Conservation (phyloP, 2,888 invertebrate genomes). For the Alviniconcha strummeri region DNA sequence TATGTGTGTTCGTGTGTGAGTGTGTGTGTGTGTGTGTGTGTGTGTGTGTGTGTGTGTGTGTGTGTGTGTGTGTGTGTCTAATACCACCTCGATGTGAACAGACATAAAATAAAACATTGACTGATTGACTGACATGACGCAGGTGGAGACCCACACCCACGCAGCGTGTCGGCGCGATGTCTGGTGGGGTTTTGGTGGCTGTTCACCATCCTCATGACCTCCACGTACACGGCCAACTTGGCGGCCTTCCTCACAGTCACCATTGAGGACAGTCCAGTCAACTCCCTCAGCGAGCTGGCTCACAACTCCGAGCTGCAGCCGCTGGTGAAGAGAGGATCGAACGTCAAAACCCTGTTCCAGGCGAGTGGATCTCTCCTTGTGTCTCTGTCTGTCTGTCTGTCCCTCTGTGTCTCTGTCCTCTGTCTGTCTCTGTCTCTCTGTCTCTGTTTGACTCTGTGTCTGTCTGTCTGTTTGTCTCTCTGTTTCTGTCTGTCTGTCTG, state of each 20-base stretch:
- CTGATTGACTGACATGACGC: neutral
- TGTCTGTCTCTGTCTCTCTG: neutral
- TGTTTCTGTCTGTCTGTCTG: neutral
- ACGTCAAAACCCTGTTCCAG: conserved; percentile 45
- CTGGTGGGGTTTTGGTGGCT: conserved; percentile 54
- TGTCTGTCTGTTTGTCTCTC: neutral
- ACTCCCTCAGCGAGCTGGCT: conserved; percentile 47
- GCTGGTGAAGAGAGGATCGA: conserved; percentile 45
- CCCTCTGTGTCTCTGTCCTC: neutral
- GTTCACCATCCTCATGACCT: conserved; percentile 50
- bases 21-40: neutral
- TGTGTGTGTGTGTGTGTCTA: too few species aligned
- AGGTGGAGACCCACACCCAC: conserved; percentile 45
- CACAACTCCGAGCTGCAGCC: conserved; percentile 44
- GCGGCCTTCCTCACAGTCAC: conserved; percentile 54
- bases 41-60: too few species aligned
- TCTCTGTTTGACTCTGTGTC: neutral
- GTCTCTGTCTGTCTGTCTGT: neutral
- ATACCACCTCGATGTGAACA: neutral
- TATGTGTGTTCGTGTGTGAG: neutral
- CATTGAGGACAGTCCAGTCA: conserved; percentile 46
- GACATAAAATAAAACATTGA: neutral
- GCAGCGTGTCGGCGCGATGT: conserved; percentile 45
- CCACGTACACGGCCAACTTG: conserved; percentile 55
- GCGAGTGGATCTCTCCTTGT: conserved; percentile 21